A percentile compares a stretch with the other conserved stretches of the same genome.
Evolutionary conservation across 2,797 vertebrate genomes (phyloP).

Genomic region (Ctenochaetus hawaiiensis): DNA sequence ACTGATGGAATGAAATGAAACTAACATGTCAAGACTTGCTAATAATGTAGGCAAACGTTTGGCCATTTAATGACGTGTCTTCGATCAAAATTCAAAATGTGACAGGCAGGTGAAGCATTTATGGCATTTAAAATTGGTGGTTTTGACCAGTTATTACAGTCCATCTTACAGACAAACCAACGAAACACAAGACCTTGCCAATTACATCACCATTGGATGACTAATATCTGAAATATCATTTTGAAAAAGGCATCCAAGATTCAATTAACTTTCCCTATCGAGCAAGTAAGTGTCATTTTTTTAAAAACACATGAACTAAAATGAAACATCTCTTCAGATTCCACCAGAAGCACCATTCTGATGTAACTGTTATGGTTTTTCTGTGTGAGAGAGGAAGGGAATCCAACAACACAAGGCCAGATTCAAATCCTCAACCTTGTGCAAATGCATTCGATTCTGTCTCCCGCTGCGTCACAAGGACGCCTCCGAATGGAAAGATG

Average conservation of each 20-base stretch:
- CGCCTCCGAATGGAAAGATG: constrained; percentile 35
- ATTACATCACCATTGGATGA: background rate
- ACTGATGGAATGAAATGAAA: constrained; percentile 27
- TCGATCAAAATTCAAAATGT: constrained; percentile 8
- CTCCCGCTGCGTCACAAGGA: constrained; percentile 51
- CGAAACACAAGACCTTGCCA: background rate
- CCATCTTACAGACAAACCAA: background rate
- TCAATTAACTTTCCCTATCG: background rate
- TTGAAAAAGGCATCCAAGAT: background rate
- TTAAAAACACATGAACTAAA: background rate
- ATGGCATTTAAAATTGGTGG: background rate
- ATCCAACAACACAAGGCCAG: constrained; percentile 13
- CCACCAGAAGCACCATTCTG: background rate
- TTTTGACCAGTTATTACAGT: constrained; percentile 12
- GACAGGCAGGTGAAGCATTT: background rate
- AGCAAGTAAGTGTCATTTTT: no score
- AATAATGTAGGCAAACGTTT: constrained; percentile 26
- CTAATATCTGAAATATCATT: background rate
- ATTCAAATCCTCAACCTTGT: constrained; percentile 34
- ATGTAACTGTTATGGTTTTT: background rate
- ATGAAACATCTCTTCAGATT: background rate
- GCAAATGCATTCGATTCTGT: constrained; percentile 32
- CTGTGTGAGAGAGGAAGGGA: background rate
- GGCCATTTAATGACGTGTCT: background rate
- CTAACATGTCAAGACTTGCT: constrained; percentile 1